Evolutionary conservation across 1,140 invertebrate genomes (phyloP), one percentile per base, ranked within the genome.

Genomic region (Nephila pilipes): DNA sequence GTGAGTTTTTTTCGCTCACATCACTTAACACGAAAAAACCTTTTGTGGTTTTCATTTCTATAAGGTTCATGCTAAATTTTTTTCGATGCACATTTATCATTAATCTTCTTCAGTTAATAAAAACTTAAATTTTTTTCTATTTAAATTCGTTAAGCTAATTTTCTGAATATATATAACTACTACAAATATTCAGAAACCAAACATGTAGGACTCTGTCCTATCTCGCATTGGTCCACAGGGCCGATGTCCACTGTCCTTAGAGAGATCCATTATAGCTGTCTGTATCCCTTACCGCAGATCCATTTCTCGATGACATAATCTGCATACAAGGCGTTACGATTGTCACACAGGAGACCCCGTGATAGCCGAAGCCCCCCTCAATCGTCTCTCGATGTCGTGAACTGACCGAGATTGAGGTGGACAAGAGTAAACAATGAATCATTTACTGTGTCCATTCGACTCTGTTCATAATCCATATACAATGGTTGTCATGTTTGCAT

Each of bases 291-390:
- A 36, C 69, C 69, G 18, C 69, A 75, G 69, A 75, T 75, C 69
- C 69, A 75, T 75, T 75, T 75, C 69, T 75, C 29, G 29, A 29
- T 75, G 69, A 75, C 69, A 75, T 75, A 75, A 75, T 75, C 69
- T 75, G 69, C 69, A 75, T 75, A 75, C 69, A 75, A 75, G 69
- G 69, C 69, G 69, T 75, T 75, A 18, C 69, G 10, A 65, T 25
- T 65, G 63, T 65, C 63, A 65, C 25, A 65, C 18, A 29, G 18
- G 25, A 36, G 25, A 5, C 16, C 32, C 25, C 29, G 29, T 36
- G 69, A 75, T 65, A 25, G n/a, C 63, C 25, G 1, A n/a, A 65
- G 25, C 29, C 16, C 58, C 58, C 36, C 69, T 32, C 25, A 75
- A 75, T 75, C 69, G 69, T 2, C 1, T 29, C 69, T 32, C 1